A percentile compares a stretch with the other conserved stretches of the same genome.
Conservation (phyloP, 2,888 invertebrate species). For the Lymantria dispar region DNA sequence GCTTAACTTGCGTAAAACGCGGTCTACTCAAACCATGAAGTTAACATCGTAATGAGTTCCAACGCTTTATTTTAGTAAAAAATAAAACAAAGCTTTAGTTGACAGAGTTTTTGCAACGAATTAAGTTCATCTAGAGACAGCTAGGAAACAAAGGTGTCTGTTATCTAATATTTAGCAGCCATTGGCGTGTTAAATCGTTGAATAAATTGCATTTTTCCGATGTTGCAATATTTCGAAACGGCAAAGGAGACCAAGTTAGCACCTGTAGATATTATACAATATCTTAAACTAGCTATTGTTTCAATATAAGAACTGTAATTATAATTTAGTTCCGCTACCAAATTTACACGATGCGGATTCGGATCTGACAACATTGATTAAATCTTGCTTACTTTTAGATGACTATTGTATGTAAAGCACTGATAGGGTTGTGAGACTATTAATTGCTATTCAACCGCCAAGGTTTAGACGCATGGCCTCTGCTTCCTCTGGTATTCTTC, state of each 20-base stretch:
- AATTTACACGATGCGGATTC: conserved; percentile 31
- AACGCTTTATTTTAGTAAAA: not conserved
- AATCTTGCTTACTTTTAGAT: conserved; percentile 27
- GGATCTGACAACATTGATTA: conserved; percentile 30
- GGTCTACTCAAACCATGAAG: not conserved
- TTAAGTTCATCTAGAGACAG: conserved; percentile 2
- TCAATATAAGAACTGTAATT: conserved; percentile 43
- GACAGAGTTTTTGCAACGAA: conserved; percentile 4
- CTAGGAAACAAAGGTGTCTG: conserved; percentile 13
- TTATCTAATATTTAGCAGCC: conserved; percentile 29
- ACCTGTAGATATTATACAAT: conserved; percentile 39
- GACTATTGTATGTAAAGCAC: conserved; percentile 36
- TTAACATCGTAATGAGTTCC: not conserved
- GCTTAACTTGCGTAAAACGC: not conserved
- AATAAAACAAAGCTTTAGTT: not conserved
- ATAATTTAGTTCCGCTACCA: conserved; percentile 63
- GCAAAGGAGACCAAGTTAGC: conserved; percentile 19
- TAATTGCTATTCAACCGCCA: conserved; percentile 61
- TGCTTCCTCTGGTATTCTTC: conserved; percentile 68
- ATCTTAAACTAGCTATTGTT: conserved; percentile 50
- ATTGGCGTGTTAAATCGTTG: conserved; percentile 35
- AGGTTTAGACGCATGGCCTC: conserved; percentile 66
- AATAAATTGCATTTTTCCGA: conserved; percentile 34
- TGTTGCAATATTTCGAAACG: conserved; percentile 27
- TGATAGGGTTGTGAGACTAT: conserved; percentile 24